Conservation (phyloP, 2,888 invertebrate genomes). For the Epirrita christyi region DNA sequence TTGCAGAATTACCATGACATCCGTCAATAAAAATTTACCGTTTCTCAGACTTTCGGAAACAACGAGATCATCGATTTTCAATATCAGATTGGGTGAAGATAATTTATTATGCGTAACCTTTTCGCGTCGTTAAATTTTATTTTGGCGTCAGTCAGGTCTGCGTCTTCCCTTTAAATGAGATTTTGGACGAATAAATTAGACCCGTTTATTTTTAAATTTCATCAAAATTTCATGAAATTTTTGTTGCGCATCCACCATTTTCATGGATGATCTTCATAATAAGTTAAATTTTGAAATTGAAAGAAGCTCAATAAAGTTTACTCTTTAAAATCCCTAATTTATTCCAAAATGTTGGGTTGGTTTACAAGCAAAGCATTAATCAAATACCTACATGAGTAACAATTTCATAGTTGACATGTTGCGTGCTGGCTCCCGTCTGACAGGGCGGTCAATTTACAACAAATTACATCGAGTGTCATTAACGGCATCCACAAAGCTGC, state of each 20-base stretch:
- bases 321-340: conserved; percentile 8
- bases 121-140: conserved; percentile 28
- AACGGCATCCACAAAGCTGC: conserved; percentile 52
- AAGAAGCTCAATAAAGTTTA: background rate
- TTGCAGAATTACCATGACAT: conserved; percentile 68
- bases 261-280: background rate
- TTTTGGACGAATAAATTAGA: background rate
- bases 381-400: conserved; percentile 76
- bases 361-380: conserved; percentile 60
- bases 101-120: conserved; percentile 39
- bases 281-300: background rate
- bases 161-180: background rate
- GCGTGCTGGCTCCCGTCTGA: conserved; percentile 70
- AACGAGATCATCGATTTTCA: conserved; percentile 64
- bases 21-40: conserved; percentile 74
- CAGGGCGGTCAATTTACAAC: conserved; percentile 77
- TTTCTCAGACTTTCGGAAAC: conserved; percentile 60
- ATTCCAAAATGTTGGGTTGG: conserved; percentile 4
- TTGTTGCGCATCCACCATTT: background rate
- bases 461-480: conserved; percentile 80
- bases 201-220: background rate
- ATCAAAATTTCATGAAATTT: background rate
- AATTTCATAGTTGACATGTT: conserved; percentile 82
- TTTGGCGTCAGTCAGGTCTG: conserved; percentile 5
- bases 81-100: conserved; percentile 53